phyloP scores from a whole-genome alignment of 2,797 vertebrate species.

The Toxotes lorentzi region DNA sequence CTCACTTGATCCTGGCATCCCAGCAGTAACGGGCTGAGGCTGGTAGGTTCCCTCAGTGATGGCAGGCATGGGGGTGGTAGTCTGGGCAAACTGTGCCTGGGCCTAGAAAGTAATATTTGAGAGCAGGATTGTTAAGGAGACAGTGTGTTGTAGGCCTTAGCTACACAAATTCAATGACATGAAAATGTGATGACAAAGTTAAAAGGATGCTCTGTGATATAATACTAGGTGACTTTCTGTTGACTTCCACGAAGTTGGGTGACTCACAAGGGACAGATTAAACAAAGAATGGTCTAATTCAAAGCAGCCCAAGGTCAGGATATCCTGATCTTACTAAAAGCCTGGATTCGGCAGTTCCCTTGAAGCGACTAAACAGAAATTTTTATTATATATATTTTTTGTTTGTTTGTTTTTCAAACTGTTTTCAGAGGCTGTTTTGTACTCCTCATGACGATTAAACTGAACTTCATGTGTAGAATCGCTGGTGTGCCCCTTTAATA shows the following conservation, averaged over 20 bases:
- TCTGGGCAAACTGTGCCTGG: constrained; percentile 84
- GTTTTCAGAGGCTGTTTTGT: not conserved
- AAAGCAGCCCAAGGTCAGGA: not conserved
- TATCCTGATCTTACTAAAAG: not conserved
- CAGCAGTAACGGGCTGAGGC: constrained; percentile 59
- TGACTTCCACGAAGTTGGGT: not conserved
- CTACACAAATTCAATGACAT: not conserved
- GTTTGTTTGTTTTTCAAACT: not conserved
- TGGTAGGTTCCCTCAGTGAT: constrained; percentile 82
- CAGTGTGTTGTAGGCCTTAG: not conserved
- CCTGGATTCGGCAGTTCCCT: not conserved
- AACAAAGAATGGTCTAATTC: not conserved
- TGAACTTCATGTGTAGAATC: not conserved
- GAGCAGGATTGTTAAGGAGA: not conserved
- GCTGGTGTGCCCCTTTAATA: not conserved
- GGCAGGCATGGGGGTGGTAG: constrained; percentile 78
- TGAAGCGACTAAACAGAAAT: not conserved
- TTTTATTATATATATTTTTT: not conserved
- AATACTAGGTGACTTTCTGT: not conserved
- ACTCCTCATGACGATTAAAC: not conserved
- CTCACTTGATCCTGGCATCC: constrained; percentile 81
- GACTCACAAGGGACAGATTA: not conserved
- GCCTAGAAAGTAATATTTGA: constrained; percentile 71
- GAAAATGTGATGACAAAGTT: constrained; percentile 1
- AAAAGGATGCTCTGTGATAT: not conserved